These are phyloP conservation scores for Drosophila borborema DNA, from an alignment of 2,888 invertebrate species.

Conservation along the genomic window DNA sequence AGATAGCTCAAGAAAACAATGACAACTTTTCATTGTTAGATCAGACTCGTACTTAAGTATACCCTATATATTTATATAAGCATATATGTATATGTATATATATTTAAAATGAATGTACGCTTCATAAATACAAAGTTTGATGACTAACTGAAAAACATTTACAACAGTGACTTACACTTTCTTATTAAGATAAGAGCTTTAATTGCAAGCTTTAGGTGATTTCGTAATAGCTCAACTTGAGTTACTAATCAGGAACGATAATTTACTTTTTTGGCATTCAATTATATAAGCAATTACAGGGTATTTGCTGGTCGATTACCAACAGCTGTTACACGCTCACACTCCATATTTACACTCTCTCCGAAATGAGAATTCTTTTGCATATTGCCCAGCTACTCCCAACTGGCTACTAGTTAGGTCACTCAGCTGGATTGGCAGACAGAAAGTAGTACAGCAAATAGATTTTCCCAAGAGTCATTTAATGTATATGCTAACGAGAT, in stretches of 20 bases:
- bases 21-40: not conserved
- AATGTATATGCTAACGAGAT: slow-evolving; percentile 9
- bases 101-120: not conserved
- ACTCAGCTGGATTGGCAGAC: not conserved
- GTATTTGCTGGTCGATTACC: not conserved
- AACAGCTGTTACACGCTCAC: not conserved
- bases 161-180: not conserved
- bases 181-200: not conserved
- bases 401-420: not conserved
- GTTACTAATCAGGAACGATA: too few relatives aligned
- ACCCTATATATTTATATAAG: too few relatives aligned
- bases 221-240: not conserved
- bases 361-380: not conserved
- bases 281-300: not conserved
- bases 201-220: not conserved
- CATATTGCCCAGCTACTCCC: not conserved
- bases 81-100: not conserved
- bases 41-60: not conserved
- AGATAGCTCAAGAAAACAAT: too few relatives aligned
- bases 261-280: too few relatives aligned
- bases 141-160: not conserved
- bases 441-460: slow-evolving; percentile 1
- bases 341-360: not conserved
- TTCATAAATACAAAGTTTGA: not conserved
- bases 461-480: not conserved